phyloP scores from a whole-genome alignment of 2,888 invertebrate species.

The Graphium colonna region DNA sequence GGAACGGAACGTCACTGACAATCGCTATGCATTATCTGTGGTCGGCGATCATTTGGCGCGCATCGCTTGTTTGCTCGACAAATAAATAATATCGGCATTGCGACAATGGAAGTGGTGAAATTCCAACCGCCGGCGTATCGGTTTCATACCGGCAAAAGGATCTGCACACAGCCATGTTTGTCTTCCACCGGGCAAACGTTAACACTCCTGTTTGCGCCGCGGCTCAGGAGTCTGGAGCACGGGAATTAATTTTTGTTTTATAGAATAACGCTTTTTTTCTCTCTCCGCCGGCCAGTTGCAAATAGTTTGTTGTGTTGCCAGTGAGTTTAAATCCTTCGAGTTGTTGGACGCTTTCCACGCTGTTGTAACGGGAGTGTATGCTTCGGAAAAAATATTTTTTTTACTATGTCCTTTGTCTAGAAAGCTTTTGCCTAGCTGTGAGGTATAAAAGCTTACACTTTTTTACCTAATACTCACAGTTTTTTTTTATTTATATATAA shows the following conservation, averaged over 20 bases:
- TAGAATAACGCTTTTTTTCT: slow-evolving; percentile 3
- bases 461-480: neutral
- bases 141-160: slow-evolving; percentile 38
- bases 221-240: slow-evolving; percentile 23
- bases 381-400: slow-evolving; percentile 1
- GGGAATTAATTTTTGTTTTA: slow-evolving; percentile 4
- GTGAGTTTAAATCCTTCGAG: slow-evolving; percentile 9
- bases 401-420: no score
- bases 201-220: slow-evolving; percentile 45
- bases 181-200: slow-evolving; percentile 41
- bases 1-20: neutral
- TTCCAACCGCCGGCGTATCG: slow-evolving; percentile 31
- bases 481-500: neutral
- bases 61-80: slow-evolving; percentile 8
- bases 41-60: neutral
- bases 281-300: slow-evolving; percentile 4
- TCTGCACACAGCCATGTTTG: slow-evolving; percentile 33
- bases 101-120: slow-evolving; percentile 16
- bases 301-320: slow-evolving; percentile 13
- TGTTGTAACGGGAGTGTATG: neutral
- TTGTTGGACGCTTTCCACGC: slow-evolving; percentile 6
- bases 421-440: no score
- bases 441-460: no score
- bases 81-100: slow-evolving; percentile 6
- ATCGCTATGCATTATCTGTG: slow-evolving; percentile 3